Evolutionary conservation across 2,888 invertebrate genomes (phyloP), one percentile per base, ranked within the genome.

Genomic region (Parnassius mnemosyne): DNA sequence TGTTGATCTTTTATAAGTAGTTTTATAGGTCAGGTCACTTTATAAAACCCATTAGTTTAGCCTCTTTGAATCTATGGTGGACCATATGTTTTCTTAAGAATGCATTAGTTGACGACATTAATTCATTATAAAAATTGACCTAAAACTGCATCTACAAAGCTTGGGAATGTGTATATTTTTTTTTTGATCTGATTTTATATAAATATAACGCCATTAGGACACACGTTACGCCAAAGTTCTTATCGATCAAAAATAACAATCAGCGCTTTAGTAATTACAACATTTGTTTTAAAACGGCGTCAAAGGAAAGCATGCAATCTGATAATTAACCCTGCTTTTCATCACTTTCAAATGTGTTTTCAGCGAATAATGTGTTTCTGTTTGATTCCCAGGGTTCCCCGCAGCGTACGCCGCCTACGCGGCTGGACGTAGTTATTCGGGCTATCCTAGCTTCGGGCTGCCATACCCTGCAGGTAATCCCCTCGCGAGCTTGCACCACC

Each of bases 401-500:
- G 97, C 97, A 90, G 97, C 97, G 83, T 97, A 97, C 93, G 97
- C 97, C 93, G 97, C 97, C 86, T 97, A 97, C 93, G 97, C 97
- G 94, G 97, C 97, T 89, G 97, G 97, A 92, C 96, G 97, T 93
- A 97, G 97, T 91, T 98, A 97, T 94, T 97, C 97, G 93, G 97
- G 97, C 94, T 97, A 97, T 94, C 97, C 97, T 93, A 97, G 97
- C 95, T 97, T 97, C 94, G 97, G 97, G 94, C 96, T 98, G 93
- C 97, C 97, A 90, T 97, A 97, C 93, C 97, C 97, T 89, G 96
- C 97, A 97, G 97, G 97, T 97, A 97, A 97, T 94, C 90, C 94
- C 92, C 94, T 95, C 93, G 93, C 94, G 93, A 95, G 94, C 94
- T 94, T 95, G 93, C 94, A 95, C 93, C 94, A 94, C 93, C 94